Evolutionary conservation across 2,113 vertebrate genomes (phyloP), one percentile per base, ranked within the genome.

Genomic region (Clarias gariepinus): DNA sequence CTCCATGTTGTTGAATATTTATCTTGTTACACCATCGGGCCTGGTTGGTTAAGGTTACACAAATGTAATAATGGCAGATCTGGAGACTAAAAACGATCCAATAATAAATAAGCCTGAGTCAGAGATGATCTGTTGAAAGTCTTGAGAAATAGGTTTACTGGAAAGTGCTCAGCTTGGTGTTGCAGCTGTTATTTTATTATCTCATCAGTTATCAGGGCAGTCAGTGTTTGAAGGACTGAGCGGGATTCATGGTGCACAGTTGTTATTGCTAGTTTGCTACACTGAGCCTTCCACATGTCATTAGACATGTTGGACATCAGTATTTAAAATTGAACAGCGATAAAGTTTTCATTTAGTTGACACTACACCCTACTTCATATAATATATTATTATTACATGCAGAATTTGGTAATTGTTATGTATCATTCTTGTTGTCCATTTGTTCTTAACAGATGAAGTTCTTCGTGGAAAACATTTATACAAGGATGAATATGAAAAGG

Each of bases 401-500:
- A 58, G 25, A 12, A 58, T 78, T 78, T 8, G 55, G 57, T 58
- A 28, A 21, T 36, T 18, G 41, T 11, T 30, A 23, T 80, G 58
- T 19, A 23, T 58, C 12, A 53, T 77, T 33, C 13, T 61, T 84
- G 16, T 36, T 74, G 23, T 60, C 57, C n/a, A 58, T 21, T 85
- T 90, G 23, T 85, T 58, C 47, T 89, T 68, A 71, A 2, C 91
- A 95, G 94, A 73, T n/a, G 84, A 86, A 11, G 61, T 88, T 81
- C 60, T 93, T 4, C 53, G 84, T 1, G 7, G 69, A 69, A 86
- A 81, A 0, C 36, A 69, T 2, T 74, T 83, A 15, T 81, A 81
- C 88, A 87, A 76, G 76, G 84, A 85, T 7, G 92, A 94, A 64
- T 88, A 91, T 30, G 81, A 91, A 71, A 93, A 95, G 47, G 94